These are phyloP conservation scores for Intellagama lesueurii DNA, from an alignment of 2,797 vertebrate species.

Conservation along the genomic window DNA sequence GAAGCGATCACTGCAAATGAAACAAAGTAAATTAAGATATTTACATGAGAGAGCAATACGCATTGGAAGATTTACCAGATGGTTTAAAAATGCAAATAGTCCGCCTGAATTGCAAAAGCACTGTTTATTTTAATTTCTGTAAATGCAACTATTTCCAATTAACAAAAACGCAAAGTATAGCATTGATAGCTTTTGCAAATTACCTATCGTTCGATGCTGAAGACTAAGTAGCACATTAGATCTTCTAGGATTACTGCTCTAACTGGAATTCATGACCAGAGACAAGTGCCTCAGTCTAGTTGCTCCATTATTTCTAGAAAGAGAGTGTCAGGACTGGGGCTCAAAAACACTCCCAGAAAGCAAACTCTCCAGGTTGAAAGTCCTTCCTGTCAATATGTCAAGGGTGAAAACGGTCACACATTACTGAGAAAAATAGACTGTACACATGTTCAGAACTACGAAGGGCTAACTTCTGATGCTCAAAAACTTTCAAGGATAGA, in stretches of 20 bases:
- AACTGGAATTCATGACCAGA: background rate
- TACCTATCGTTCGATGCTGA: background rate
- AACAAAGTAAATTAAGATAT: background rate
- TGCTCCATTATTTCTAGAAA: background rate
- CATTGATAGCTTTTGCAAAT: background rate
- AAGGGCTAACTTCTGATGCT: background rate
- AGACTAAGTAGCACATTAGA: background rate
- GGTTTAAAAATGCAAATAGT: background rate
- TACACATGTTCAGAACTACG: background rate
- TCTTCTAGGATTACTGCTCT: background rate
- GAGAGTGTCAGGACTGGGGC: background rate
- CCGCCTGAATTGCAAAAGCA: background rate
- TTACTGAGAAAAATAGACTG: background rate
- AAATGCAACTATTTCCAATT: background rate
- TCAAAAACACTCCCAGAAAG: too few relatives aligned
- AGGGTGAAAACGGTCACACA: background rate
- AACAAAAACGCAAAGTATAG: background rate
- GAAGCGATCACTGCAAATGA: background rate
- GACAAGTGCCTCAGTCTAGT: background rate
- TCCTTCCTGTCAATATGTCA: background rate
- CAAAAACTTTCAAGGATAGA: background rate
- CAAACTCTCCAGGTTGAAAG: background rate
- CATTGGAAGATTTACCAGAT: background rate
- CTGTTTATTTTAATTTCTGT: slow-evolving; percentile 1
- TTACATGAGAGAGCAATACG: background rate